Conservation (phyloP, 2,888 invertebrate species). For the Catocala fraxini region DNA sequence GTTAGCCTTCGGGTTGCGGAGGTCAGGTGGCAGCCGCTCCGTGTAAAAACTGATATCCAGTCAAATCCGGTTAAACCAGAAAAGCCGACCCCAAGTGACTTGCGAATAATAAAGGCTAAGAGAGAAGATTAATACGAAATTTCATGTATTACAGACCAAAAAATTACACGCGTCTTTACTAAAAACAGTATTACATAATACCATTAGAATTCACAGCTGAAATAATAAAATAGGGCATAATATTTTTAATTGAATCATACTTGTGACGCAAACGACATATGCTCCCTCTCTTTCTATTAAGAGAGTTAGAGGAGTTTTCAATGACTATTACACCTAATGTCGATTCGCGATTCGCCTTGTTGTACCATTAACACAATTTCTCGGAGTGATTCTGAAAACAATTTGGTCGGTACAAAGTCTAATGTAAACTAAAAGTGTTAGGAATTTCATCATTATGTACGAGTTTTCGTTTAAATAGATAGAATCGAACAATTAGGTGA, state of each 20-base stretch:
- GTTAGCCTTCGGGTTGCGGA: no score
- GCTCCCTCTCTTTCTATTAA: conserved; percentile 12
- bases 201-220: conserved; percentile 1
- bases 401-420: conserved; percentile 18
- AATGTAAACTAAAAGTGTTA: neutral
- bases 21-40: no score
- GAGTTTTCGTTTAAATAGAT: no score
- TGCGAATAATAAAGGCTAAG: no score
- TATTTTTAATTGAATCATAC: conserved; percentile 33
- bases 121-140: no score
- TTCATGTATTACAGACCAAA: no score
- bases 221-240: conserved; percentile 20
- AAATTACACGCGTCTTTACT: no score
- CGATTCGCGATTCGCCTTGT: conserved; percentile 28
- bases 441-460: no score
- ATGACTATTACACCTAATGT: conserved; percentile 29
- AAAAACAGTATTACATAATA: conserved; percentile 3
- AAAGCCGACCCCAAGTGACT: no score
- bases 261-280: conserved; percentile 27
- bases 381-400: conserved; percentile 34
- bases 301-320: conserved; percentile 34
- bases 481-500: no score
- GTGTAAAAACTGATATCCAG: no score
- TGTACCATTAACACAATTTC: conserved; percentile 44
- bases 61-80: no score